Base-by-base conservation (phyloP, 2,888 invertebrate genomes). In the Thereva unica region DNA sequence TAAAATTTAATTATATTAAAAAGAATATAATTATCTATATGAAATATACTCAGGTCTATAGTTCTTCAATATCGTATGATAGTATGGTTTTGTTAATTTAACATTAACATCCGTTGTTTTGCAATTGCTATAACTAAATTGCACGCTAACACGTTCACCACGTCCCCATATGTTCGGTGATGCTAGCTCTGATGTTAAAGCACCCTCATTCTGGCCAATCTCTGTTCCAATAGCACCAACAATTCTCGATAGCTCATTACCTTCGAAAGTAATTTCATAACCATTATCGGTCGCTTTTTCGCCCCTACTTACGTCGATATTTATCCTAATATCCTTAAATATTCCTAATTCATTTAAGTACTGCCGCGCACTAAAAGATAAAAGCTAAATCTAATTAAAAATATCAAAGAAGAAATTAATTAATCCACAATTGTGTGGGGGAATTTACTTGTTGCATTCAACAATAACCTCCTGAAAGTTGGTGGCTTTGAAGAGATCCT, bases 161-260 rank as follows among this genome's bases (percentile, higher is more conserved):
- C 96, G 85, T 0, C 97, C 97, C 72, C 89, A 83, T 63, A 94
- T 81, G 82, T 97, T 97, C 0, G 94, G 93, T 71, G 91, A 82
- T 73, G 88, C 86, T 63, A 91, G 82, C 59, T 91, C 86, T 76
- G 78, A 73, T 67, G 76, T 75, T 40, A 96, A 78, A 34, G 92
- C 91, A 1, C 94, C 96, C 77, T 97, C 95, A 78, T 96, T 95
- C 77, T 95, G 93, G 35, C 94, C 95, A 68, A 96, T 89, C 71
- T 91, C 87, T 0, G 95, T 95, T 75, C 90, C 92, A 44, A 95
- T 85, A 0, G 92, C 91, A 12, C 95, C 97, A 64, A 89, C 87
- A 34, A 95, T 78, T n/a, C 92, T 83, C 10, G 89, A 89, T 72
- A 90, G 78, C 81, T 98, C 97, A 64, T 86, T 85, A 47, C 96